Evolutionary conservation across 2,797 vertebrate species (phyloP), one percentile per base, ranked within the genome.

Genomic region (Mus minutoides): DNA sequence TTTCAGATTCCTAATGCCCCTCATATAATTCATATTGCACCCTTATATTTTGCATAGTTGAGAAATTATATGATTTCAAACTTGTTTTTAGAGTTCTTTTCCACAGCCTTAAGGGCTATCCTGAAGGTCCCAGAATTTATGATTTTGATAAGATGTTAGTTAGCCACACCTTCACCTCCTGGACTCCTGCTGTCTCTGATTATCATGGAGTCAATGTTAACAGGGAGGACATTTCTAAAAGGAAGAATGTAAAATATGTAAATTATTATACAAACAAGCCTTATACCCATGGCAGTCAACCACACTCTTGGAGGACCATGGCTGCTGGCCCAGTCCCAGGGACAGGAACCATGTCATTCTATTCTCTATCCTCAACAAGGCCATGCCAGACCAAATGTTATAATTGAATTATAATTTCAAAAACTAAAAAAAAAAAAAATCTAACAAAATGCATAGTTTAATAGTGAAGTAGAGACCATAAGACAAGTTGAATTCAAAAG

Each of bases 401-500:
- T 34, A 85, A 85, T 67, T 49, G 21, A 49, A 49, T 21, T 24
- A n/a, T 49, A 64, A 67, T 85, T 43, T 67, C 31, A 67, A 85
- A 14, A 67, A 14, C 12, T 46, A 34, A 22, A 82, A 46, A 4
- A 46, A 46, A 46, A 5, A 46, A 46, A 49, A 49, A 49, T 11
- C 49, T 49, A 49, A 49, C 49, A 49, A 94, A 56, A 21, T 86
- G 6, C 17, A 91, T 17, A 89, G 37, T 90, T 11, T 46, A 60
- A 92, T 4, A 89, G 76, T 58, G 24, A 90, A 64, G 6, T 82
- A 92, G 24, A 92, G 46, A 92, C 78, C 56, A 89, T 60, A n/a
- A 95, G 71, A 73, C 56, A 76, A 56, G 67, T 56, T 58, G 34
- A 93, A 11, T 62, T 88, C 4, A 94, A 80, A 56, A 46, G 0